Conservation (phyloP, 1,140 invertebrate genomes). For the Drosophila varians region DNA sequence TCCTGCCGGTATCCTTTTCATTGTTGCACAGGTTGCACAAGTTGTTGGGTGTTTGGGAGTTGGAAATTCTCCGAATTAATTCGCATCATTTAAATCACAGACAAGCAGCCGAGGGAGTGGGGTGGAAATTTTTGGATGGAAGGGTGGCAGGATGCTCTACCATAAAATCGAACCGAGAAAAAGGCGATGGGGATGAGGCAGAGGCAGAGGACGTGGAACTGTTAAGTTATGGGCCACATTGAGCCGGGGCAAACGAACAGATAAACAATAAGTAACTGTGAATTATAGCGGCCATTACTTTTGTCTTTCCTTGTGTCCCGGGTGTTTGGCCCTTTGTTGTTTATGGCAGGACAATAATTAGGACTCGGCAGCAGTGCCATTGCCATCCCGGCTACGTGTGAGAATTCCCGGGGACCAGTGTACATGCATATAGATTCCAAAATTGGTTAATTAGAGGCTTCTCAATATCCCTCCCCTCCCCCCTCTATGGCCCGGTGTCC, state of each 20-base stretch:
- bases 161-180: slow-evolving; percentile 52
- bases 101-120: background rate
- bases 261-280: slow-evolving; percentile 83
- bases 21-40: slow-evolving; percentile 42
- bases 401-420: slow-evolving; percentile 15
- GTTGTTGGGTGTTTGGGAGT: slow-evolving; percentile 28
- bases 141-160: background rate
- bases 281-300: slow-evolving; percentile 82
- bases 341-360: slow-evolving; percentile 79
- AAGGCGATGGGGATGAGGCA: slow-evolving; percentile 6
- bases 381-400: slow-evolving; percentile 40
- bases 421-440: slow-evolving; percentile 18
- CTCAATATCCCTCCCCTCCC: slow-evolving; percentile 11
- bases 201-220: slow-evolving; percentile 17
- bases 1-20: background rate
- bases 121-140: background rate
- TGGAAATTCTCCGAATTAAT: slow-evolving; percentile 73
- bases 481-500: background rate
- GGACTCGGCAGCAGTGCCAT: slow-evolving; percentile 39
- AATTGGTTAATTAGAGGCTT: slow-evolving; percentile 74
- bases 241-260: slow-evolving; percentile 73
- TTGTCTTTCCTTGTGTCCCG: slow-evolving; percentile 31
- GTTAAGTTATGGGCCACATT: slow-evolving; percentile 75
- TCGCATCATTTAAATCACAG: slow-evolving; percentile 78
- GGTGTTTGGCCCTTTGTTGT: slow-evolving; percentile 44